Base-by-base conservation (phyloP, 1,140 invertebrate species). In the Diuraphis noxia region DNA sequence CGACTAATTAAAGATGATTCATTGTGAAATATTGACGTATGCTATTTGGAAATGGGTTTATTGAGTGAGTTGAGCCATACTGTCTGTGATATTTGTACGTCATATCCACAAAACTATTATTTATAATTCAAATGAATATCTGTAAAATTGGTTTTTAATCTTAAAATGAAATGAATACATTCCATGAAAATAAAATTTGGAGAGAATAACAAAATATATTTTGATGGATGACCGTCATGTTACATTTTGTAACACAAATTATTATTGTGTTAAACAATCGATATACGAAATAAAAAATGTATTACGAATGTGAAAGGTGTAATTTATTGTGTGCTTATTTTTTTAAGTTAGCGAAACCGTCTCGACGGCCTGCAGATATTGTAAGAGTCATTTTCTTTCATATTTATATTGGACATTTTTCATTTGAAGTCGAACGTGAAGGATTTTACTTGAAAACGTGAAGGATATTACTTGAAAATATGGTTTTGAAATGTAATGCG, bases 111-210 rank as follows among this genome's bases (percentile, higher is more conserved):
- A 72, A 34, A 72, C 56, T n/a, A 63, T 63, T 4, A n/a, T n/a
- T 17, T n/a, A 63, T 17, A 63, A 63, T 63, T 63, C 13, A 63
- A 17, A n/a, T 72, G 13, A n/a, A 72, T n/a, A n/a, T 72, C 30
- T n/a, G n/a, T 72, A 72, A 72, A 72, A 72, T 72, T 72, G 56
- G 56, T 72, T 72, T 72, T n/a, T 63, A 63, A 63, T 63, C 30
- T 63, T 72, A n/a, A 17, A 13, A n/a, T 21, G 30, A 72, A 72
- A 72, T 17, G 56, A 34, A 72, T 34, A 72, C 56, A 8, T 72
- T n/a, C 30, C n/a, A 2, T 72, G 30, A n/a, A 63, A 63, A n/a
- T 72, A n/a, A 63, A 63, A 49, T 49, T 21, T 23, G 1, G 6
- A n/a, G 56, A n/a, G 56, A n/a, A n/a, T 17, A 72, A n/a, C n/a